Base-by-base conservation (phyloP, 2,113 vertebrate species). In the Perognathus longimembris region DNA sequence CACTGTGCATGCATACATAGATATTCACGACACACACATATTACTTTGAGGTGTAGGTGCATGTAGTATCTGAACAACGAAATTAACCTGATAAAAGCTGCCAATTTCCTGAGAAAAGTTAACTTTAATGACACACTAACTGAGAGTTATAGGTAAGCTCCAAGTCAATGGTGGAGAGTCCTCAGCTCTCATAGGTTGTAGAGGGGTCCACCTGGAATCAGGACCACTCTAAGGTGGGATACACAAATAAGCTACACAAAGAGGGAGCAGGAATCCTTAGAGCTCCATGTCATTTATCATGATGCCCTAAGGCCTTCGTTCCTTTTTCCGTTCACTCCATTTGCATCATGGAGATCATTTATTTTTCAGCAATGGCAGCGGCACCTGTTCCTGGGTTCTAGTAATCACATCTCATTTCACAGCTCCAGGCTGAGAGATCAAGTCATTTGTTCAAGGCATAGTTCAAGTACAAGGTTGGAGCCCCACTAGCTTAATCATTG, bases 41-140 rank as follows among this genome's bases (percentile, higher is more conserved):
- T n/a, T 54, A 54, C 14, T 26, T 40, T 50, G 11, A 75, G 8
- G 21, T 24, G n/a, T 50, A 74, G 32, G 15, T 24, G 88, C 4
- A 45, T 26, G 5, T n/a, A 54, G 17, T 88, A n/a, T 91, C 30
- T 89, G 74, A 89, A 22, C 6, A 59, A 26, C 71, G 38, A 78
- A 88, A 76, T 61, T 4, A 4, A 73, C 18, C n/a, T 83, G 24
- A 34, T 1, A 74, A 34, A 93, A 54, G 22, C 20, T 85, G 7
- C 11, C 8, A 59, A 14, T 42, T 77, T 81, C 7, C 17, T 75
- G 54, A 89, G 26, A 61, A 61, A 24, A 7, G 40, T 28, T 30
- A 79, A 89, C 12, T 6, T 11, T 36, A 34, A 61, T 85, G 70
- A 3, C 5, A 42, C 36, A 63, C 38, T 28, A 26, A 42, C 8